Evolutionary conservation across 1,140 invertebrate genomes (phyloP).

Genomic region (Cydia splendana): DNA sequence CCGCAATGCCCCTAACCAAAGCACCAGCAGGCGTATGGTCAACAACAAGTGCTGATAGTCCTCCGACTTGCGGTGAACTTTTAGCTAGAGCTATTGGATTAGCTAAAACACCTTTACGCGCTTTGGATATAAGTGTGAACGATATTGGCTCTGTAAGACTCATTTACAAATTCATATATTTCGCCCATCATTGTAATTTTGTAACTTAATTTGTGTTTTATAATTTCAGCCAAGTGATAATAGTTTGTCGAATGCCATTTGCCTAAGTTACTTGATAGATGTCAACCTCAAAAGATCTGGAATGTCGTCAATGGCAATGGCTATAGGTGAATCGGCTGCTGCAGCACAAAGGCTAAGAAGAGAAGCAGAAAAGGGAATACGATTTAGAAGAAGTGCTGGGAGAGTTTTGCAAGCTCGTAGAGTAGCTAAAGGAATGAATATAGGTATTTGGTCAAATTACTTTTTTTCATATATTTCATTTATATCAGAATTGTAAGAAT

Average conservation of each 20-base stretch:
- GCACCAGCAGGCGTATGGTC: constrained; percentile 72
- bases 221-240: constrained; percentile 65
- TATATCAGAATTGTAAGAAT: too few species aligned
- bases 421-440: constrained; percentile 75
- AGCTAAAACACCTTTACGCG: constrained; percentile 68
- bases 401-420: constrained; percentile 68
- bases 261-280: constrained; percentile 68
- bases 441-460: constrained; percentile 48
- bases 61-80: constrained; percentile 72
- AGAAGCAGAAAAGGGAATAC: constrained; percentile 72
- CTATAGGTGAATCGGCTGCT: constrained; percentile 70
- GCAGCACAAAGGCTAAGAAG: constrained; percentile 67
- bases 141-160: constrained; percentile 67
- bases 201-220: constrained; percentile 26
- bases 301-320: constrained; percentile 67
- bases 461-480: too few species aligned
- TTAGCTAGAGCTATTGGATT: constrained; percentile 71
- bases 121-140: constrained; percentile 73
- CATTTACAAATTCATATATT: not conserved
- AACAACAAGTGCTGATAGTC: constrained; percentile 66
- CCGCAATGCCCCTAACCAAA: constrained; percentile 56
- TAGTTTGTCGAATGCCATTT: constrained; percentile 69
- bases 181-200: too few species aligned
- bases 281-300: constrained; percentile 72
- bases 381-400: constrained; percentile 71